Conservation (phyloP, 2,888 invertebrate genomes). For the Meloe dianella region DNA sequence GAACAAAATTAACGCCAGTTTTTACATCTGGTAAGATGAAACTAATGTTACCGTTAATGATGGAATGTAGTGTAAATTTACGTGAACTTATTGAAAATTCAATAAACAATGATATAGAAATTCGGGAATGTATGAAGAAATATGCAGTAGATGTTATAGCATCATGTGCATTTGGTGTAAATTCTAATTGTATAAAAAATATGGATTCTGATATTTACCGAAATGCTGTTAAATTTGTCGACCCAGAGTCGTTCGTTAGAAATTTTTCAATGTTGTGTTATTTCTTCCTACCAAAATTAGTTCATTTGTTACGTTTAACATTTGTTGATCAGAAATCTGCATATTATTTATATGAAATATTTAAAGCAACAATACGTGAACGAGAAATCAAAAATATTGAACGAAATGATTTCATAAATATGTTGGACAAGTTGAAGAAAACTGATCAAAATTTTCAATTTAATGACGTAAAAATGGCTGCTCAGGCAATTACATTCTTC, state of each 20-base stretch:
- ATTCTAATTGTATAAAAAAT: constrained; percentile 49
- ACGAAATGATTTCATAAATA: constrained; percentile 22
- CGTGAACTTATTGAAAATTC: constrained; percentile 34
- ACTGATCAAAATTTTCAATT: constrained; percentile 5
- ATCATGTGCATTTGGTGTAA: constrained; percentile 55
- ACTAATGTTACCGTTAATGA: constrained; percentile 60
- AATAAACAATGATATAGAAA: constrained; percentile 10
- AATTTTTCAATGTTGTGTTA: constrained; percentile 34
- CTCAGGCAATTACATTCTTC: constrained; percentile 27
- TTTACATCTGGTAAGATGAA: constrained; percentile 63
- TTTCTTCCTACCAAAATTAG: constrained; percentile 37
- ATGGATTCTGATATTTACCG: constrained; percentile 48
- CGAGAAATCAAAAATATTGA: constrained; percentile 17
- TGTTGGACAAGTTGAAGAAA: constrained; percentile 18
- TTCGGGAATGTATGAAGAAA: constrained; percentile 17
- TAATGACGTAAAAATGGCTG: constrained; percentile 25
- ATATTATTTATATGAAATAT: constrained; percentile 40
- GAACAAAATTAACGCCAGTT: constrained; percentile 61
- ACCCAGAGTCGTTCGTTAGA: constrained; percentile 36
- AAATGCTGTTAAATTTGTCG: constrained; percentile 47
- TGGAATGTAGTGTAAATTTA: constrained; percentile 52
- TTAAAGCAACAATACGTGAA: constrained; percentile 18
- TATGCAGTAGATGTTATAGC: constrained; percentile 51
- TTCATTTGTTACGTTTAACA: constrained; percentile 38
- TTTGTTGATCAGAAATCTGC: constrained; percentile 43